Conservation (phyloP, 2,888 invertebrate genomes). For the Troides helena region DNA sequence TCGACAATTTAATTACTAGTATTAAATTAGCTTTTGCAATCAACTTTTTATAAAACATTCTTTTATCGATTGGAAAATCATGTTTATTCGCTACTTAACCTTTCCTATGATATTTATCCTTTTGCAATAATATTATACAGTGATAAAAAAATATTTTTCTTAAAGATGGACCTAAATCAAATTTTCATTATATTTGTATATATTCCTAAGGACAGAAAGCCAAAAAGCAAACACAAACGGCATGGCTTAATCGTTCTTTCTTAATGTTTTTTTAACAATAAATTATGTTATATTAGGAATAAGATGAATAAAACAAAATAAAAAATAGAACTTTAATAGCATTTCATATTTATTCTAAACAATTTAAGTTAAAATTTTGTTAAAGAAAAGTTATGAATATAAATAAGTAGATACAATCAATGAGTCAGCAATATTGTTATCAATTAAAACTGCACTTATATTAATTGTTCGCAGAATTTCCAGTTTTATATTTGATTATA, state of each 20-base stretch:
- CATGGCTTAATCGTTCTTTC: neutral
- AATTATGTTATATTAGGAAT: neutral
- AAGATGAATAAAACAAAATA: neutral
- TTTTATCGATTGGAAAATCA: no score
- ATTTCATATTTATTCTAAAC: constrained; percentile 19
- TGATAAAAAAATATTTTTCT: no score
- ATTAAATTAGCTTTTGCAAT: no score
- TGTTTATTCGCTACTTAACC: no score
- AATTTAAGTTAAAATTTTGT: constrained; percentile 5
- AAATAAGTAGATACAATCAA: constrained; percentile 16
- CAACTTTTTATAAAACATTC: no score
- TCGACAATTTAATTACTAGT: no score
- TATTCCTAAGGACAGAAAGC: no score
- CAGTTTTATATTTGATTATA: neutral
- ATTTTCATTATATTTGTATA: no score
- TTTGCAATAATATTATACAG: no score
- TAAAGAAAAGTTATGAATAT: constrained; percentile 14
- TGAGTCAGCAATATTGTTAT: neutral
- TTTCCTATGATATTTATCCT: no score
- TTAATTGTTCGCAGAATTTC: neutral
- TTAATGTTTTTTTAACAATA: neutral
- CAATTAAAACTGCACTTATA: neutral
- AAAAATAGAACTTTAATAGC: constrained; percentile 7
- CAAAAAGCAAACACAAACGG: no score
- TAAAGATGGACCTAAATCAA: no score